These are phyloP conservation scores for cattle (Bos taurus) DNA, from an alignment of 2,113 vertebrate species.

Conservation along the genomic window DNA sequence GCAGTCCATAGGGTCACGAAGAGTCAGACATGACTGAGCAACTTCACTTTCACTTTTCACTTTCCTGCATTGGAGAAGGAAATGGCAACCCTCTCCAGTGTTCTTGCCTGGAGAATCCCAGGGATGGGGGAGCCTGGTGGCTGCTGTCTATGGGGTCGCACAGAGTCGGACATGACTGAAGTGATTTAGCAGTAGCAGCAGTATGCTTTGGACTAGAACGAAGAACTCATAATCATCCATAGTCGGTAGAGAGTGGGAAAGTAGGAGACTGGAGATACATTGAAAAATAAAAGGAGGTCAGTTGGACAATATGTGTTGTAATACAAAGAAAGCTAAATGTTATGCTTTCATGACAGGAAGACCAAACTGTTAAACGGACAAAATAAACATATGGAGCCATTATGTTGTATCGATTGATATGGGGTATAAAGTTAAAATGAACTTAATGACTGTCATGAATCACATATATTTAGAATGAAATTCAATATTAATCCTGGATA, in stretches of 20 bases:
- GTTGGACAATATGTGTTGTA: neutral
- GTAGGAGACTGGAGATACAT: neutral
- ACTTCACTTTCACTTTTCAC: too few species aligned
- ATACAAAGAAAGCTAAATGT: neutral
- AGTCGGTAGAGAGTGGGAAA: neutral
- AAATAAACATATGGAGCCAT: neutral
- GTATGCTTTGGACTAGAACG: neutral
- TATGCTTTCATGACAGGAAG: neutral
- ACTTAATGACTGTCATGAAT: neutral
- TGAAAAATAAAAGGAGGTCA: neutral
- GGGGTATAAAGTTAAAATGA: neutral
- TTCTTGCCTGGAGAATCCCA: too few species aligned
- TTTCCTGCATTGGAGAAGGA: too few species aligned
- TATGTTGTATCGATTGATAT: neutral
- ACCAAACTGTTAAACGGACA: neutral
- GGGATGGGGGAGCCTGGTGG: too few species aligned
- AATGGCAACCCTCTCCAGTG: too few species aligned
- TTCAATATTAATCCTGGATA: neutral
- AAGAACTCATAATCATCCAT: neutral
- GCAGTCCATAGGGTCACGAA: too few species aligned
- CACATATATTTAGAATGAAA: neutral
- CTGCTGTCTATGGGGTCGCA: too few species aligned
- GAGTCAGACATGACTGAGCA: too few species aligned
- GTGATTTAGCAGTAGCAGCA: too few species aligned
- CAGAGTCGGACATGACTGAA: too few species aligned